Evolutionary conservation across 2,113 vertebrate genomes (phyloP).

Genomic region (Takifugu bimaculatus): DNA sequence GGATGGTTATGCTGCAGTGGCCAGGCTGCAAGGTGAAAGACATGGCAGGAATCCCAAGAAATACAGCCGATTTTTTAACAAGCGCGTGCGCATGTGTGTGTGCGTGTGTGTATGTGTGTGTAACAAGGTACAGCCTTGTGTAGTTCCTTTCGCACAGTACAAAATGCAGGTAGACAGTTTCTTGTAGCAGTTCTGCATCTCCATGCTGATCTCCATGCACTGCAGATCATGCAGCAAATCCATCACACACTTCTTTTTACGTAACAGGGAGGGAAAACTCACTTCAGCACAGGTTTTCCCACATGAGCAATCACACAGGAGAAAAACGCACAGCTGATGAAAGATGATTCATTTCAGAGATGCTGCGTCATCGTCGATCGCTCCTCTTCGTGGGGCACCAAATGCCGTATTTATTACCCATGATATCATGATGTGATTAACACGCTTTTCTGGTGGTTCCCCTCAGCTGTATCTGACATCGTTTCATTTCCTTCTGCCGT

Average conservation of each 20-base stretch:
- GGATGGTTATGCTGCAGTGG: conserved; percentile 30
- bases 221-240: conserved; percentile 21
- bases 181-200: not conserved
- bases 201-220: too few relatives aligned
- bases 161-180: not conserved
- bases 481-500: conserved; percentile 55
- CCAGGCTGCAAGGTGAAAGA: conserved; percentile 51
- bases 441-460: conserved; percentile 51
- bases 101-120: conserved; percentile 4
- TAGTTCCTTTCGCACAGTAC: conserved; percentile 1
- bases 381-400: conserved; percentile 49
- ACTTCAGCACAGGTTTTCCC: conserved; percentile 42
- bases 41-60: conserved; percentile 41
- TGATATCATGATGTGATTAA: conserved; percentile 60
- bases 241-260: conserved; percentile 16
- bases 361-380: conserved; percentile 26
- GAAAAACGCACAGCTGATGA: conserved; percentile 44
- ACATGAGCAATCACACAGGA: conserved; percentile 51
- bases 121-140: not conserved
- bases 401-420: conserved; percentile 56
- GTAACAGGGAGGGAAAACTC: conserved; percentile 40
- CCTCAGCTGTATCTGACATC: conserved; percentile 56
- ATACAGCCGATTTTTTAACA: conserved; percentile 39
- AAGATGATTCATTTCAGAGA: conserved; percentile 54
- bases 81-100: conserved; percentile 17